Conservation (phyloP, 35 echinoderm and acorn worm species). For the Lytechinus pictus region DNA sequence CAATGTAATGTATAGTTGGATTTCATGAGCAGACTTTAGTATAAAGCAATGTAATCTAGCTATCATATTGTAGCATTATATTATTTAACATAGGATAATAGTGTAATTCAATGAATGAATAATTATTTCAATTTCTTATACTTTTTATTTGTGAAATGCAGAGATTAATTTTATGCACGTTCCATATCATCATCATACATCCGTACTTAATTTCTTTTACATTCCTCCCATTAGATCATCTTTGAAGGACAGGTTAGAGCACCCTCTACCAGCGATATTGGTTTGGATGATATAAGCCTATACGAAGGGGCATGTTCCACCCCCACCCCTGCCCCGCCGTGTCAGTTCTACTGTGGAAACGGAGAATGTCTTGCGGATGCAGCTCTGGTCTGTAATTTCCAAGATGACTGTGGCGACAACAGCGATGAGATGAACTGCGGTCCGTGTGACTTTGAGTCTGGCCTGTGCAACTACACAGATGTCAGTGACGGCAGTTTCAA, state of each 20-base stretch:
- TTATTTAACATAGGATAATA: too few species aligned
- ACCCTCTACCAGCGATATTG: conserved; percentile 80
- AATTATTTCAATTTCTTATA: too few species aligned
- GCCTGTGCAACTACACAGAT: conserved; percentile 72
- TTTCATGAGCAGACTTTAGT: too few species aligned
- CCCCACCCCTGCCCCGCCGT: conserved; percentile 73
- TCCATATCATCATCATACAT: too few species aligned
- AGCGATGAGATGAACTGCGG: conserved; percentile 90
- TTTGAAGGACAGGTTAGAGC: conserved; percentile 78
- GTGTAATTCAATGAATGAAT: too few species aligned
- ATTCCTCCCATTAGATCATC: conserved; percentile 47
- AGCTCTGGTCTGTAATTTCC: conserved; percentile 78
- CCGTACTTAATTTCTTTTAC: too few species aligned
- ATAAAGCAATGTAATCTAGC: too few species aligned
- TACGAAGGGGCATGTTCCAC: conserved; percentile 53
- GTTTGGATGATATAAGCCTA: conserved; percentile 77
- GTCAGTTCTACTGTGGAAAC: conserved; percentile 75
- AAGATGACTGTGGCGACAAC: conserved; percentile 76
- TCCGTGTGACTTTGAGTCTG: conserved; percentile 91
- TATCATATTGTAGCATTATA: too few species aligned
- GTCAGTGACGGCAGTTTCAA: conserved; percentile 64
- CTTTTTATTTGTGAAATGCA: too few species aligned
- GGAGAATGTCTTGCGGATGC: conserved; percentile 44
- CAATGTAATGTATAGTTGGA: too few species aligned
- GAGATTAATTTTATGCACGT: too few species aligned